Percentiles rank a stretch among this genome's conserved stretches.
Evolutionary conservation across 2,888 invertebrate species (phyloP).

Genomic region (Leptura quadrifasciata): DNA sequence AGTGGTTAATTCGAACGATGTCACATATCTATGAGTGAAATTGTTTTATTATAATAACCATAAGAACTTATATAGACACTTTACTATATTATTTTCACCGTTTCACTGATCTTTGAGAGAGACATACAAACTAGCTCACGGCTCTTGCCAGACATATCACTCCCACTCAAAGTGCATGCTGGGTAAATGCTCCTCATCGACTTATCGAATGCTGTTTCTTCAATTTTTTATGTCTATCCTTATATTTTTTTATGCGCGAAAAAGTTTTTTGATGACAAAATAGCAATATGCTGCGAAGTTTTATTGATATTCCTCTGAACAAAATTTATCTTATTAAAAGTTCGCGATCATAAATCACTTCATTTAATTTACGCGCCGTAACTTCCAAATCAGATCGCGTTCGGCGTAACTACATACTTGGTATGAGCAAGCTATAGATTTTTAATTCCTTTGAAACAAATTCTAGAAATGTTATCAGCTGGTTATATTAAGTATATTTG

Average conservation of each 20-base stretch:
- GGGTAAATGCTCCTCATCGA: slow-evolving; percentile 69
- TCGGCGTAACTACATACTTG: background rate
- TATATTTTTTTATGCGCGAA: slow-evolving; percentile 43
- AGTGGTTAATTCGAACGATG: slow-evolving; percentile 41
- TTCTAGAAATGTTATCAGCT: background rate
- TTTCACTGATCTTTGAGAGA: slow-evolving; percentile 54
- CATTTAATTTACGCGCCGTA: background rate
- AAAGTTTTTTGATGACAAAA: background rate
- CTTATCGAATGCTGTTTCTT: slow-evolving; percentile 50
- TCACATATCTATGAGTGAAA: slow-evolving; percentile 65
- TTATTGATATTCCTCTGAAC: background rate
- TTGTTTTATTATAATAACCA: slow-evolving; percentile 43
- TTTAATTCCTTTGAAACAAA: background rate
- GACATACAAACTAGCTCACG: slow-evolving; percentile 64
- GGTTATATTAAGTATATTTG: too few species aligned
- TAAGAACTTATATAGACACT: slow-evolving; percentile 43
- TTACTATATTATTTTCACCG: slow-evolving; percentile 51
- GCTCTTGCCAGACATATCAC: slow-evolving; percentile 70
- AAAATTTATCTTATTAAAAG: background rate
- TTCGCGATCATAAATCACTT: background rate
- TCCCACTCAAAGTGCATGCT: slow-evolving; percentile 73
- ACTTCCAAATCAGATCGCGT: background rate
- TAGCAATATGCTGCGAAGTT: background rate
- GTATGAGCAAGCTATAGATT: background rate
- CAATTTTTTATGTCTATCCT: slow-evolving; percentile 31